A percentile compares a stretch with the other conserved stretches of the same genome.
phyloP scores from a whole-genome alignment of 2,888 invertebrate species.

The Drosophila nr. perissopoda region DNA sequence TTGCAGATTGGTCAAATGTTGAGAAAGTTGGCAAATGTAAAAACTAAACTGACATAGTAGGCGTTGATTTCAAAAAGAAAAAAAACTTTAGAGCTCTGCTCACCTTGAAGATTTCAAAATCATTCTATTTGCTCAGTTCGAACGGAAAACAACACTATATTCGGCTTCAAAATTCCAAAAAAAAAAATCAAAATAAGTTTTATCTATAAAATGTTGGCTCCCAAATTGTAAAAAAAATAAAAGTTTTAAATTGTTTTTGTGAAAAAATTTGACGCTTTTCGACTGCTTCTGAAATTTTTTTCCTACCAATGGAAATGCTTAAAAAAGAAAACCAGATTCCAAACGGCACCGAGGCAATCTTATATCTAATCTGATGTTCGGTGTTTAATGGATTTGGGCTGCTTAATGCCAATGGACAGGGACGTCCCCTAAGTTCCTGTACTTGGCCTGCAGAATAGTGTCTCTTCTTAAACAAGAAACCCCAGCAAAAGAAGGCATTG shows the following conservation, averaged over 20 bases:
- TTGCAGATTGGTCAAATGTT: constrained; percentile 38
- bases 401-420: background rate
- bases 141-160: constrained; percentile 32
- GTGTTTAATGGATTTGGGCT: background rate
- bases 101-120: background rate
- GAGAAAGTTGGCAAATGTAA: constrained; percentile 61
- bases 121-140: constrained; percentile 39
- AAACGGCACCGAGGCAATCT: background rate
- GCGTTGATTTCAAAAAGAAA: constrained; percentile 25
- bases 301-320: background rate
- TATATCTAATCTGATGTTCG: background rate
- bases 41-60: constrained; percentile 46
- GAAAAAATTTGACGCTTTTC: background rate
- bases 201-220: background rate
- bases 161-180: constrained; percentile 39
- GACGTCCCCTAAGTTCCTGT: constrained; percentile 9
- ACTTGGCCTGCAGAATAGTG: constrained; percentile 20
- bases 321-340: constrained; percentile 10
- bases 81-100: background rate
- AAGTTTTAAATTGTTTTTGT: constrained; percentile 3
- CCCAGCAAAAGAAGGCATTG: background rate
- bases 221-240: background rate
- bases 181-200: background rate
- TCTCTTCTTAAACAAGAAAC: background rate
- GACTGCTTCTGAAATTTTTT: background rate